Evolutionary conservation across 92 coral and sea anemone genomes (phyloP), one percentile per base, ranked within the genome.

Genomic region (Hydrozoanthus gracilis): DNA sequence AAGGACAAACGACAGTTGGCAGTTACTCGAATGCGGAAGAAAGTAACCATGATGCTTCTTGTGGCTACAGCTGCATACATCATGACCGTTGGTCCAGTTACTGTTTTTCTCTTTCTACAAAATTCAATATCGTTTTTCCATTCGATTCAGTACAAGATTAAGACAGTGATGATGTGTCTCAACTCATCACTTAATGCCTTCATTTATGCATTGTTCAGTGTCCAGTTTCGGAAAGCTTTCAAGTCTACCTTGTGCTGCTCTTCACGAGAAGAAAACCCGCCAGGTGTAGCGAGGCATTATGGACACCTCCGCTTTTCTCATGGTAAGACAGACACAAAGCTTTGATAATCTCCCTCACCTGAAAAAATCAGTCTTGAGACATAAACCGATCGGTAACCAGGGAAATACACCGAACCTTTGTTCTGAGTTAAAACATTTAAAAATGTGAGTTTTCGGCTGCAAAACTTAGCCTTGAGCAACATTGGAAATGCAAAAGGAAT

Each of bases 201-300:
- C 20, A 56, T 77, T 77, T 77, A 77, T 18, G 66, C 83, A 5
- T n/a, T 77, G 47, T 77, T 77, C 3, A 77, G 83, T 58, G 66
- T 45, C 3, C 83, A 58, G 27, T 77, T 77, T 51, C 66, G 83
- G 18, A 18, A 45, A 45, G 83, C 14, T 61, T 78, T 78, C 51
- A 78, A 78, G 13, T 60, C 83, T 64, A 61, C 48, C 5, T 78
- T 78, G 55, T 44, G 10, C 46, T 61, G 83, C 48, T 16, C 62
- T 52, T 76, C 80, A 10, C 39, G 39, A 27, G 15, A 0, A 11
- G 7, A 76, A 15, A 76, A 51, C 12, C 65, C 17, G 2, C 51
- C 39, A 27, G 39, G 39, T 27, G 39, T 27, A 27, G 39, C 39
- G 39, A 27, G 39, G 39, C 39, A 27, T 27, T 27, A 27, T 27